phyloP scores from a whole-genome alignment of 2,113 vertebrate genomes.

The Oncorhynchus gorbuscha region DNA sequence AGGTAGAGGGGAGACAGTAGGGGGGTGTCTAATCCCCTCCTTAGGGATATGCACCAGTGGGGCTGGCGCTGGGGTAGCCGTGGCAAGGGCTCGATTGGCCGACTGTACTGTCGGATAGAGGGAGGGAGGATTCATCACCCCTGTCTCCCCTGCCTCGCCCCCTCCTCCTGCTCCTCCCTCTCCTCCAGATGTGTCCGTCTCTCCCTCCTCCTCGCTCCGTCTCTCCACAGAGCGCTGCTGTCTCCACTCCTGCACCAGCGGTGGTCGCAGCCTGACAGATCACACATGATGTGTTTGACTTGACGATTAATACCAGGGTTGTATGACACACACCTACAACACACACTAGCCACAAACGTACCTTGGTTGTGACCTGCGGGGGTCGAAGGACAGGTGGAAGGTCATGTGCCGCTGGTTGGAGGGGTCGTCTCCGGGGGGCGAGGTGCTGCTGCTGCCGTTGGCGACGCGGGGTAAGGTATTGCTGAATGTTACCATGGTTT shows the following conservation, averaged over 20 bases:
- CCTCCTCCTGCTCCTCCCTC: neutral
- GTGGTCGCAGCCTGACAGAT: slow-evolving; percentile 48
- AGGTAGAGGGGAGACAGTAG: slow-evolving; percentile 52
- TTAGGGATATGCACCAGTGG: slow-evolving; percentile 85
- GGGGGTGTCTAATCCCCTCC: slow-evolving; percentile 64
- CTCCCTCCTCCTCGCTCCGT: slow-evolving; percentile 66
- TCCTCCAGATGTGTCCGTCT: slow-evolving; percentile 62
- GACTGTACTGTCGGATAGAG: slow-evolving; percentile 77
- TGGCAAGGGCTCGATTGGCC: slow-evolving; percentile 52
- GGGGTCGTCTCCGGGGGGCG: slow-evolving; percentile 76
- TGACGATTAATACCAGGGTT: no score
- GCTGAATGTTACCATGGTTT: slow-evolving; percentile 97
- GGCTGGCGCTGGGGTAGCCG: slow-evolving; percentile 70
- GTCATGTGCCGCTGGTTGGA: slow-evolving; percentile 79
- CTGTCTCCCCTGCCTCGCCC: neutral
- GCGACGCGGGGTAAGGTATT: slow-evolving; percentile 88
- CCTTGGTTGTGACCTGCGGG: slow-evolving; percentile 75
- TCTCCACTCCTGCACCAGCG: slow-evolving; percentile 91
- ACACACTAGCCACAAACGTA: no score
- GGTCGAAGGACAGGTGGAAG: slow-evolving; percentile 85
- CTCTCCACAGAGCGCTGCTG: slow-evolving; percentile 85
- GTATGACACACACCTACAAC: no score
- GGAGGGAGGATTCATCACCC: slow-evolving; percentile 50
- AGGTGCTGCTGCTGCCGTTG: slow-evolving; percentile 61
- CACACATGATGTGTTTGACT: no score